Evolutionary conservation across 37 sponge, comb jelly and placozoan species (phyloP), one percentile per base, ranked within the genome.

Genomic region (Halisarca cf. caerulea): DNA sequence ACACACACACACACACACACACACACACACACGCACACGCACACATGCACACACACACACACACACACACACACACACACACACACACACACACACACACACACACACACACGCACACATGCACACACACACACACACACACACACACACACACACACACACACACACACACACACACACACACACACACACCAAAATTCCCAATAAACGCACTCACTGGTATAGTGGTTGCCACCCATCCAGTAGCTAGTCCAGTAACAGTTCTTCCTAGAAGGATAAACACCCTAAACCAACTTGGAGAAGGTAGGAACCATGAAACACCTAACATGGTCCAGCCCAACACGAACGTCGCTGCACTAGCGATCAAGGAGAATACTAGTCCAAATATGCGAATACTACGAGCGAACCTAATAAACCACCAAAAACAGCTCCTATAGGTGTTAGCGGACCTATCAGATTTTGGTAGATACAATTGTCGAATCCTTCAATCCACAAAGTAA

Each of bases 181-280:
- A n/a, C n/a, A n/a, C n/a, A n/a, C n/a, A n/a, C n/a, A n/a, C n/a
- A n/a, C n/a, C n/a, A n/a, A n/a, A n/a, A n/a, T n/a, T n/a, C n/a
- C n/a, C n/a, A n/a, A n/a, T n/a, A n/a, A n/a, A n/a, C n/a, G n/a
- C n/a, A 47, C 90, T 94, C 30, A 94, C 94, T 4, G 94, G 86
- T 5, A 84, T 75, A 60, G 83, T 79, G 43, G 83, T 51, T 60
- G 79, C 39, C 11, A 20, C 9, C 91, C 83, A 90, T 17, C 94
- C 94, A 9, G 72, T 35, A 24, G 86, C 78, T 43, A 90, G 80
- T 32, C 94, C 94, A 33, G 91, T 88, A 18, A 94, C 21, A 0
- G 83, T 0, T 25, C 94, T 53, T 18, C 94, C 94, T 59, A 82
- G 55, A 21, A 81, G 68, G n/a, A 90, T 14, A 24, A 86, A 17